Base-by-base conservation (phyloP, 2,113 vertebrate species). In the Macquaria ambigua region DNA sequence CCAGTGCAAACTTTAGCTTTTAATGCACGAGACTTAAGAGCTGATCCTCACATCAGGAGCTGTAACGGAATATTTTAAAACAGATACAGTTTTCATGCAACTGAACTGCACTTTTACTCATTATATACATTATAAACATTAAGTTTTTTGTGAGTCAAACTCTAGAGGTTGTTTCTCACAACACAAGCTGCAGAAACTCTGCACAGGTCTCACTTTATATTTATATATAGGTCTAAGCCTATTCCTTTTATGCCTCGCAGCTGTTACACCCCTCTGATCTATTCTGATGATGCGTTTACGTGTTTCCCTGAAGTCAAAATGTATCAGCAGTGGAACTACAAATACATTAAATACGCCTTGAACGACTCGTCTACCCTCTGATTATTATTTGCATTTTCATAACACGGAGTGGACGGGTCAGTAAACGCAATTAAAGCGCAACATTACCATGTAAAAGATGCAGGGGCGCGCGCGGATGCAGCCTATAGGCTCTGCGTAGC, bases 1-100 rank as follows among this genome's bases (percentile, higher is more conserved):
- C 78, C 86, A 61, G 46, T 46, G 80, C 66, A 75, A 64, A 91
- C 72, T 69, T 69, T 16, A 74, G 66, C 79, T 63, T 74, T 69
- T 20, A 67, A 74, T 53, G 28, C 34, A 58, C 4, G 18, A 28
- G 86, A 53, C 14, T 84, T 53, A 81, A 8, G 23, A 83, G 71
- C 37, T 67, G 50, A 72, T 69, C 59, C 73, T 62, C 56, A 14
- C 66, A 79, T 74, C 74, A 71, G 80, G 69, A 80, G 48, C 58
- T 20, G 55, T 1, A 81, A 52, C 28, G 11, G 62, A 63, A 79
- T 58, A 31, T 82, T 70, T 67, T 23, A 46, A 43, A 43, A 43
- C 41, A 43, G 41, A 43, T 43, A 43, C 43, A 43, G 43, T 43
- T 43, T 77, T 34, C 41, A 21, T 46, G 74, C 61, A 12, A 14